Base-by-base conservation (phyloP, 2,113 vertebrate genomes). In the Athene noctua region DNA sequence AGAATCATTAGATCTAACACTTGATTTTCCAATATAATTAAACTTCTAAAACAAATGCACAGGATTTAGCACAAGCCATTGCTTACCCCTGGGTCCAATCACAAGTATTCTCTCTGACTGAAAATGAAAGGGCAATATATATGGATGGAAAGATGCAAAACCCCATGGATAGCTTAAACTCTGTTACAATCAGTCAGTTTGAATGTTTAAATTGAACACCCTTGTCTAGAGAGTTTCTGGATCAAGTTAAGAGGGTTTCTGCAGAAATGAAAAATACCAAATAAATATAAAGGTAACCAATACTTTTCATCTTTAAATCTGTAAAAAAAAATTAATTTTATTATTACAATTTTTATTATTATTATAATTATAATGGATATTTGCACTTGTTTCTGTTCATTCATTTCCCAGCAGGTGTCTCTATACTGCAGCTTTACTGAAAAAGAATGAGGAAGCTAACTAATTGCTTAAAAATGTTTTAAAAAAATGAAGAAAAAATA, bases 391-490 rank as follows among this genome's bases (percentile, higher is more conserved):
- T 98, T 97, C 96, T 96, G 94, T 98, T 98, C 98, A 97, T 97
- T 96, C 86, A 82, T 95, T 97, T 98, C 97, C 98, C 98, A 98
- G 98, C 97, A 98, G 98, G 97, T 98, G 98, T 98, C 98, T 98
- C 98, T 98, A 97, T 97, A 92, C 88, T 97, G 97, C 98, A 98
- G 97, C 94, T 96, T 98, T 98, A 98, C 80, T 95, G 93, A 94
- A 96, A 94, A 96, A 86, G 83, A 96, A 90, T 52, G 74, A 93
- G 44, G 87, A 80, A 94, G 86, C 11, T 87, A 57, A 40, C 14
- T 97, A 97, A 97, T 97, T 96, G 55, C 79, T 94, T 86, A 84
- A 96, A 92, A 90, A 89, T 83, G 34, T 84, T 84, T 86, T 61
- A 73, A 79, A 85, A 73, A 38, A 46, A 58, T n/a, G 26, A 54